Conservation (phyloP, 2,797 vertebrate genomes). For the Cryptoprocta ferox region DNA sequence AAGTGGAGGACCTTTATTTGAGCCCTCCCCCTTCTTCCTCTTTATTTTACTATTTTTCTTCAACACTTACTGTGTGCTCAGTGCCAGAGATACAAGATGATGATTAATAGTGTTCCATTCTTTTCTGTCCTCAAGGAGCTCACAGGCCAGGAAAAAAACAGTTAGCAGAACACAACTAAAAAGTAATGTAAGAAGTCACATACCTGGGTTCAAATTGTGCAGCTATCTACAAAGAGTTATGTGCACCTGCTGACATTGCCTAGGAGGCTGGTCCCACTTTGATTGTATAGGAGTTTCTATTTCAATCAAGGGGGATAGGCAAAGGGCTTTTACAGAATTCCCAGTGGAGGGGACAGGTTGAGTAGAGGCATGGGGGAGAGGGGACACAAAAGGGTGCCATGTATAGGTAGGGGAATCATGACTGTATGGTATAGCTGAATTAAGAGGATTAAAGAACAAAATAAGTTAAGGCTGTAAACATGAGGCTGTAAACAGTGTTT, state of each 20-base stretch:
- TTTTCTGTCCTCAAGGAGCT: conserved; percentile 23
- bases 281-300: background rate
- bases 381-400: background rate
- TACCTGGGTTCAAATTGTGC: background rate
- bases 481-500: background rate
- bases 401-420: background rate
- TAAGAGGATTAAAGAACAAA: background rate
- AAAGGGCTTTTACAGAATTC: background rate
- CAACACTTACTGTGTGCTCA: background rate
- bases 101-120: conserved; percentile 17
- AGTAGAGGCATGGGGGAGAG: background rate
- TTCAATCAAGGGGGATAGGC: background rate
- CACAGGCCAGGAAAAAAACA: background rate
- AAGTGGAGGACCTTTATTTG: background rate
- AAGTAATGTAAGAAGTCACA: background rate
- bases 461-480: background rate
- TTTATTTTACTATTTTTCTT: background rate
- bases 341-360: background rate
- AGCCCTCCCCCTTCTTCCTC: background rate
- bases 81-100: conserved; percentile 16
- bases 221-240: background rate
- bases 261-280: background rate
- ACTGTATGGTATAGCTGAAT: background rate
- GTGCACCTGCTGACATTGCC: rapidly evolving
- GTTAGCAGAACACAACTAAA: background rate